Evolutionary conservation across 2,113 vertebrate species (phyloP), one percentile per base, ranked within the genome.

Genomic region (Raja brachyura): DNA sequence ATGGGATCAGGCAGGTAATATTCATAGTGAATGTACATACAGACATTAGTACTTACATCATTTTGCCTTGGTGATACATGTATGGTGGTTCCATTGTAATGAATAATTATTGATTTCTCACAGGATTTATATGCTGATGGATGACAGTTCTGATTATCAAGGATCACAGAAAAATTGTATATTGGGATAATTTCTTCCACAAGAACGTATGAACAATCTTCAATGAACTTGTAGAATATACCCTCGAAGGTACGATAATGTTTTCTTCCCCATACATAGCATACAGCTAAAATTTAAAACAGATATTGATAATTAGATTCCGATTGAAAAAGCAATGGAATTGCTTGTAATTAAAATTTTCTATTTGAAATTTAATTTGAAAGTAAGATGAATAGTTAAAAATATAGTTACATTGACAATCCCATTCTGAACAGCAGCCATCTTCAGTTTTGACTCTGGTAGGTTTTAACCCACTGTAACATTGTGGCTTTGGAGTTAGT

Each of bases 171-270:
- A 63, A 97, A 94, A 73, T 94, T 8, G 70, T 96, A 88, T n/a
- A 0, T 93, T 59, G 94, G 94, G 1, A 85, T 90, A 77, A 97
- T 95, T 95, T 99, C 97, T 94, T 99, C 96, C 96, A 99, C 96
- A 93, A 99, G 96, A 90, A 97, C 94, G 0, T 99, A 99, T 0
- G 98, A 98, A 94, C 99, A 99, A 94, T 98, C 98, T 56, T 98
- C 98, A 96, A 98, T 97, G 94, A 97, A 97, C 94, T 97, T 98
- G 94, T 99, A 99, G 95, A 96, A 98, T 0, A 95, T 81, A 48
- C 98, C 98, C 93, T 99, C 99, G 95, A 99, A 99, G 93, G 99
- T 99, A 93, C 95, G 93, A 93, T 97, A 99, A 95, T 99, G 98
- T 0, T 97, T 97, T 94, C 98, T 98, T 90, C 98, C 99, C 98